phyloP scores from a whole-genome alignment of 2,113 vertebrate genomes.

The Ardeotis arabs region DNA sequence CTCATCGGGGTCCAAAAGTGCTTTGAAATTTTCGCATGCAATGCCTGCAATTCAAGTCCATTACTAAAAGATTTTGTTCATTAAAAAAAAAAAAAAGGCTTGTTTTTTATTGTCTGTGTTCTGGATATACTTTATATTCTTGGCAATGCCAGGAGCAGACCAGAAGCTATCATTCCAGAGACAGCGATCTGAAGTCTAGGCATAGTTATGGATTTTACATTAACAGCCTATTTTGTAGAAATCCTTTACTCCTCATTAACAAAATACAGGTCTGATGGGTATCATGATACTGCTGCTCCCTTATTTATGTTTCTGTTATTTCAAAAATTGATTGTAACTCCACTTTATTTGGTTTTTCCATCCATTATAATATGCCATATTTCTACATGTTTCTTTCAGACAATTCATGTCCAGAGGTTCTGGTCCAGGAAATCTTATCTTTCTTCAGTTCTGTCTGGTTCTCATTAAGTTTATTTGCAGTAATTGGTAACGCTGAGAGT shows the following conservation, averaged over 20 bases:
- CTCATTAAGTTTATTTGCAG: background rate
- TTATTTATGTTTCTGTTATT: conserved; percentile 55
- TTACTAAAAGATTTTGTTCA: background rate
- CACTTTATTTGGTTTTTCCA: conserved; percentile 6
- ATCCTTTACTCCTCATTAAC: conserved; percentile 65
- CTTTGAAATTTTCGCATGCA: background rate
- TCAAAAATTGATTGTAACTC: conserved; percentile 41
- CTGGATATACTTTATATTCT: background rate
- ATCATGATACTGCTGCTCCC: background rate
- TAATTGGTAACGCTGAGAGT: background rate
- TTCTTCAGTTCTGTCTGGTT: background rate
- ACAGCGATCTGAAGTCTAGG: conserved; percentile 12
- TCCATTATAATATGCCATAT: background rate
- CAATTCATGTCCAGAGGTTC: conserved; percentile 27
- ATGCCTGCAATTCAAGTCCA: background rate
- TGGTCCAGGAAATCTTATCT: background rate
- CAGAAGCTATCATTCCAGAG: conserved; percentile 2
- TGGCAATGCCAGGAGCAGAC: background rate
- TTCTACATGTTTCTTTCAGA: background rate
- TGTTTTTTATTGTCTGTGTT: background rate
- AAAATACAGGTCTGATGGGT: background rate
- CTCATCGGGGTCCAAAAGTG: background rate
- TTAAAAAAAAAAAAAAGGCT: background rate
- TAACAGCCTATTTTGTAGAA: conserved; percentile 45
- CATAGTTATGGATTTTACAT: conserved; percentile 66